Evolutionary conservation across 2,888 invertebrate genomes (phyloP).

Genomic region (Atherix ibis): DNA sequence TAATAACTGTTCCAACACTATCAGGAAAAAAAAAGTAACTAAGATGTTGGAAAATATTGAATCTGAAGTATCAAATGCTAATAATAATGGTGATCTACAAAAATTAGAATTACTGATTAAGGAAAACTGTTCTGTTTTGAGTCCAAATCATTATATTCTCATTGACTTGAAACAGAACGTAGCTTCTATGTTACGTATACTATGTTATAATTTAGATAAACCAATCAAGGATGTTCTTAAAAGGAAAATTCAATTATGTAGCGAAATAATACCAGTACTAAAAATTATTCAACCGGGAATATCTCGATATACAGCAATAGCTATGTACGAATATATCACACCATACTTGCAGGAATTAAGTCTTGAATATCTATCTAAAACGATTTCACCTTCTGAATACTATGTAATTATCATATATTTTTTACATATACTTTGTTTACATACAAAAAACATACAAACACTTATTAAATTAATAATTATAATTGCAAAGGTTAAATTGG

Average conservation of each 20-base stretch:
- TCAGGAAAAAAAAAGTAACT: slow-evolving; percentile 31
- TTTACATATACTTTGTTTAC: no score
- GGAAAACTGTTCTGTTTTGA: slow-evolving; percentile 41
- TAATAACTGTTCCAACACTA: slow-evolving; percentile 17
- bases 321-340: slow-evolving; percentile 60
- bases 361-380: no score
- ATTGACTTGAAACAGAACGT: slow-evolving; percentile 54
- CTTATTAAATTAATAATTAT: no score
- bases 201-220: slow-evolving; percentile 33
- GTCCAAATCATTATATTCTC: slow-evolving; percentile 50
- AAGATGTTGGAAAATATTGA: slow-evolving; percentile 33
- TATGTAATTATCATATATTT: no score
- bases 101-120: slow-evolving; percentile 35
- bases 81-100: slow-evolving; percentile 25
- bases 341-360: no score
- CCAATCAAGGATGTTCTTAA: slow-evolving; percentile 40
- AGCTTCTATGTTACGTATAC: slow-evolving; percentile 40
- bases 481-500: slow-evolving; percentile 38
- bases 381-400: not conserved
- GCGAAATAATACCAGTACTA: slow-evolving; percentile 46
- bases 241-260: slow-evolving; percentile 49
- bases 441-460: no score
- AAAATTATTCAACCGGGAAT: slow-evolving; percentile 46
- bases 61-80: slow-evolving; percentile 32
- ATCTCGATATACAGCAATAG: slow-evolving; percentile 41